phyloP scores from a whole-genome alignment of 2,113 vertebrate species.

The Dromaius novaehollandiae region DNA sequence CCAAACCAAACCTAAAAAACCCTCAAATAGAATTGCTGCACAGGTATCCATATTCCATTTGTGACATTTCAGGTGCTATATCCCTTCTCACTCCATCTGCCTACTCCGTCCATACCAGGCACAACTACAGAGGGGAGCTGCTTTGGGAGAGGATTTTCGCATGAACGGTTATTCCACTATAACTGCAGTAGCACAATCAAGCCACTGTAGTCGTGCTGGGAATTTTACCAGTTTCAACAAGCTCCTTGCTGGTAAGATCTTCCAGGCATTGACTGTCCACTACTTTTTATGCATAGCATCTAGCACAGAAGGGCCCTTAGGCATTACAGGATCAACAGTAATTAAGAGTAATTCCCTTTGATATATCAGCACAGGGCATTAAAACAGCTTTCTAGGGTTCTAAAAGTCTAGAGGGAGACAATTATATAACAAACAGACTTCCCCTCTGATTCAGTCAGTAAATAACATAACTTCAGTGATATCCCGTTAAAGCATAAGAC shows the following conservation, averaged over 20 bases:
- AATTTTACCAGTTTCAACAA: not conserved
- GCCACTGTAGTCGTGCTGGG: not conserved
- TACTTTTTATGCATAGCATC: not conserved
- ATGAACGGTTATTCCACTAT: not conserved
- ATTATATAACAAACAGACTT: not conserved
- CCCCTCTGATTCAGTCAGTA: not conserved
- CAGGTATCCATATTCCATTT: not conserved
- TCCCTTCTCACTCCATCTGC: not conserved
- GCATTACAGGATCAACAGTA: not conserved
- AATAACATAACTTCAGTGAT: not conserved
- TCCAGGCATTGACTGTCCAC: not conserved
- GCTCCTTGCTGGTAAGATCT: not conserved
- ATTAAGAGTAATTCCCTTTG: not conserved
- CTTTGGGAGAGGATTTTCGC: not conserved
- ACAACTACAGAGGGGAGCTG: fast-evolving
- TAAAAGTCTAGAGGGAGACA: not conserved
- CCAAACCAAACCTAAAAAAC: not conserved
- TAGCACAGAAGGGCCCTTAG: not conserved
- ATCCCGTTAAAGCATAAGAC: not conserved
- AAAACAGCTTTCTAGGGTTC: not conserved
- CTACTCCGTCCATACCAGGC: fast-evolving
- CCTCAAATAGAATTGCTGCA: not conserved
- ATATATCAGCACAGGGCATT: not conserved
- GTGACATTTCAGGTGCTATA: too few species aligned
- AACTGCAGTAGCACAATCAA: not conserved